These are phyloP conservation scores for Oxyteleia sp. DNA, from an alignment of 2,888 invertebrate species.

Conservation along the genomic window DNA sequence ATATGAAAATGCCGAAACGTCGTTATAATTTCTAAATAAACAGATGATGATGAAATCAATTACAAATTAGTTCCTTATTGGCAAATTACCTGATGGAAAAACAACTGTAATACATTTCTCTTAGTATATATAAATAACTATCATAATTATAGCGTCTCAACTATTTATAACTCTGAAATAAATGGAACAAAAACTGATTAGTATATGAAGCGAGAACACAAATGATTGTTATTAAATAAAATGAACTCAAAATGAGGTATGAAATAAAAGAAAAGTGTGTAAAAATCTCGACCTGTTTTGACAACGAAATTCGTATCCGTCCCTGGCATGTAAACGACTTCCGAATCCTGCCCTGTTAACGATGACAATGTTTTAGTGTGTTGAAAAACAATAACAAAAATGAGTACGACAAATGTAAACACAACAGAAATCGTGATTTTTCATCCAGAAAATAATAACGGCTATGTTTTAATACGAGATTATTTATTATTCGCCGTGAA, in stretches of 20 bases:
- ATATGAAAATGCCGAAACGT: no score
- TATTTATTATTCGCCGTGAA: constrained; percentile 25
- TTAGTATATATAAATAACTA: no score
- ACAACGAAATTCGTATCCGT: constrained; percentile 56
- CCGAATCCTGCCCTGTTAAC: constrained; percentile 56
- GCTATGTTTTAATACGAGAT: neutral
- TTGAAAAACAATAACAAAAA: constrained; percentile 12
- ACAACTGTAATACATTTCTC: no score
- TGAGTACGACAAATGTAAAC: neutral
- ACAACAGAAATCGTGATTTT: neutral
- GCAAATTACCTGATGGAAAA: no score
- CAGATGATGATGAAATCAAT: no score
- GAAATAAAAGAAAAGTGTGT: constrained; percentile 48
- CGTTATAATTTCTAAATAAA: no score
- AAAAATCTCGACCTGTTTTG: constrained; percentile 61
- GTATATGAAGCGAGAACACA: constrained; percentile 25
- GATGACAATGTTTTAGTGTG: constrained; percentile 57
- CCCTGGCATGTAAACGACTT: constrained; percentile 58
- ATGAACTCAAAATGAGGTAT: constrained; percentile 6
- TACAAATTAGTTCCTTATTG: no score
- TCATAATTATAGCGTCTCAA: constrained; percentile 7
- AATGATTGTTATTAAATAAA: constrained; percentile 21
- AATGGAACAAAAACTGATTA: constrained; percentile 24
- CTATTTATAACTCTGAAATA: neutral
- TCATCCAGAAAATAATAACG: neutral